Base-by-base conservation (phyloP, 2,888 invertebrate species). In the Callyntrura guangdongensis region DNA sequence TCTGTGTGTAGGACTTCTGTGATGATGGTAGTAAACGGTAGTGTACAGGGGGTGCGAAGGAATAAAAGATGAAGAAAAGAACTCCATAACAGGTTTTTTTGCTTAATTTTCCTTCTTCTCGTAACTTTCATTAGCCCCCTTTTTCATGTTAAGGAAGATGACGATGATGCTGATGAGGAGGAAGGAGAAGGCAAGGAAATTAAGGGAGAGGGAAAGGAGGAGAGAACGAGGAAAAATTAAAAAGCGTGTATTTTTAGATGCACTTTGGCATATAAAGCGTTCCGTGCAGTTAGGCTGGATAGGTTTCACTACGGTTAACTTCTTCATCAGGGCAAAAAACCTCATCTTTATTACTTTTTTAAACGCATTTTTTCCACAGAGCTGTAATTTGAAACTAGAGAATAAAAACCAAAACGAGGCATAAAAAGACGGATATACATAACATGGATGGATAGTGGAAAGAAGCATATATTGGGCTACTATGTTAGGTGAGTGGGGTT, bases 61-160 rank as follows among this genome's bases (percentile, higher is more conserved):
- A 72, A 45, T 25, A 17, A 56, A 45, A 59, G 36, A 36, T 14
- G 61, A 36, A 81, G 81, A 61, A 17, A 81, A 20, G 45, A 36
- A 85, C 36, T 22, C n/a, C n/a, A 36, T 74, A 59, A 67, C 77
- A 72, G 69, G 53, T 81, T 82, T 69, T 82, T 69, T 77, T 72
- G 59, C 81, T 81, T 81, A 67, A 61, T 81, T 84, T 84, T 84
- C 77, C 45, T 56, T 45, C 67, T 53, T 61, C 36, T 82, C 17
- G 53, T 56, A 61, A 49, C 77, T 81, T 90, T 90, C 90, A 90
- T 90, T 90, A 90, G 90, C 90, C 81, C 83, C 74, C 45, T 81
- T 81, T 81, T 81, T 25, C 25, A 36, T 22, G 61, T n/a, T 77
- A 45, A 20, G 61, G 6, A 36, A 36, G 36, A 36, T 5, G 25